Evolutionary conservation across 2,888 invertebrate species (phyloP), one percentile per base, ranked within the genome.

Genomic region (Allolobophora icterica): DNA sequence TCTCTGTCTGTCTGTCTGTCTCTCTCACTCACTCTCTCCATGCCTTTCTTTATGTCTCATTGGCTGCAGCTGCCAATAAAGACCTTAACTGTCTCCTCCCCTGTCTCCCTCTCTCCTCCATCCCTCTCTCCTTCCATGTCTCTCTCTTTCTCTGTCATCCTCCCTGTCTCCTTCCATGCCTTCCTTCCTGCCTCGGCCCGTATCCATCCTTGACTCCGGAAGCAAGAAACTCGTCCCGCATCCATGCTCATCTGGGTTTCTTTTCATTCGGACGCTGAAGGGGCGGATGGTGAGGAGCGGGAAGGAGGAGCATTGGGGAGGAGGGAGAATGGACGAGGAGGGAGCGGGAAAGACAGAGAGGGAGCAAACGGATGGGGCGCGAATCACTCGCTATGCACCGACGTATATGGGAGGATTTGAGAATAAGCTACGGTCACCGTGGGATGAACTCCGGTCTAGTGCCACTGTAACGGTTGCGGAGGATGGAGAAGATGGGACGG

Each of bases 161-260:
- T 24, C 17, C 24, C 35, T 24, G 0, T 24, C 87, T 35, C 17
- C 87, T 24, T 87, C 35, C 35, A 5, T 38, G 35, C 87, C 19
- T 35, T 13, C 84, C 30, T 84, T 8, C 19, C 87, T 87, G 6
- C 38, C 87, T 87, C 87, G 11, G 3, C 30, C n/a, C 71, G 71
- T n/a, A 13, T 71, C 71, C 71, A 71, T 71, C 71, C 71, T 71
- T 71, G 71, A n/a, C 71, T 71, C 71, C 71, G 71, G 71, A 71
- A n/a, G 71, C 71, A 30, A 71, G 71, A 71, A 8, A 71, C 71
- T 87, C 35, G 87, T 87, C 38, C 34, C 19, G 38, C 33, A 35
- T 34, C 38, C 87, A 2, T 24, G 71, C 24, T 87, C 87, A 35
- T 87, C 87, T 87, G 34, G 38, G 35, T 87, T 87, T 87, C 87